Evolutionary conservation across 2,113 vertebrate species (phyloP).

Genomic region (Labeo rohita): DNA sequence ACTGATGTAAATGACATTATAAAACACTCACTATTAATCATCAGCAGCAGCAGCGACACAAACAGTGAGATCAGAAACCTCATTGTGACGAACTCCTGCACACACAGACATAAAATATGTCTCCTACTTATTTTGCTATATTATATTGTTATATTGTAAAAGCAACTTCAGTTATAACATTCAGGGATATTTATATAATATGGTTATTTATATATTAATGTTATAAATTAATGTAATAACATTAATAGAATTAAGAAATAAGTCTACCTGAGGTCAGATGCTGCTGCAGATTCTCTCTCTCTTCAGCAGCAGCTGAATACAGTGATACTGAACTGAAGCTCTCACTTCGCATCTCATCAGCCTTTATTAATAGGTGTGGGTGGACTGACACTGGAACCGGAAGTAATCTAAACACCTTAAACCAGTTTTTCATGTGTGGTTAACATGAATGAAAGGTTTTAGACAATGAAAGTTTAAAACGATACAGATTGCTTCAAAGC

Average conservation of each 20-base stretch:
- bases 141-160: neutral
- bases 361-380: neutral
- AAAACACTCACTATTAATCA: neutral
- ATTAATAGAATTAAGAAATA: neutral
- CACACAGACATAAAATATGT: neutral
- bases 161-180: neutral
- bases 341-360: neutral
- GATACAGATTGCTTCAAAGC: neutral
- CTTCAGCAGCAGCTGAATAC: no score
- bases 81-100: neutral
- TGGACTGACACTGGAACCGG: neutral
- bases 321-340: neutral
- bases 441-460: neutral
- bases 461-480: neutral
- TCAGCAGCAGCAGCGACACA: neutral
- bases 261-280: neutral
- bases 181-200: neutral
- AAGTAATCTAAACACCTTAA: neutral
- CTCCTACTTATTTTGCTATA: neutral
- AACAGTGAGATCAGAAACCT: conserved; percentile 16
- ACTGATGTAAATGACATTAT: neutral
- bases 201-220: no score
- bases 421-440: neutral
- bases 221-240: neutral
- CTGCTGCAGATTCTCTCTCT: neutral